Conservation (phyloP, 2,113 vertebrate species). For the Eolophus roseicapilla region DNA sequence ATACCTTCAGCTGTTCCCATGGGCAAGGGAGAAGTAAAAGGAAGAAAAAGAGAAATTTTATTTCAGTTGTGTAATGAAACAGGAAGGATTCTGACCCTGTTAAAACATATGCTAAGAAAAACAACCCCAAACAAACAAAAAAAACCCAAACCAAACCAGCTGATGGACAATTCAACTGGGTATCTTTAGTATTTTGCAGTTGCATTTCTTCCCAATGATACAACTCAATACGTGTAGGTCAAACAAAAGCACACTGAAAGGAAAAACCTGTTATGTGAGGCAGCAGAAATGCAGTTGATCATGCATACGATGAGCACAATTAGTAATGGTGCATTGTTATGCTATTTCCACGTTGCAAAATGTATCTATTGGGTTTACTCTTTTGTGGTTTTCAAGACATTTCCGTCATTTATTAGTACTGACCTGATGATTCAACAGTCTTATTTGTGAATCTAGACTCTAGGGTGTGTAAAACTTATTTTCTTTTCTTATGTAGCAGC, state of each 20-base stretch:
- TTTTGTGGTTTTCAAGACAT: background rate
- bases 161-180: background rate
- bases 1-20: conserved; percentile 50
- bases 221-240: background rate
- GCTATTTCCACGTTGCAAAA: background rate
- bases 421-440: background rate
- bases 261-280: background rate
- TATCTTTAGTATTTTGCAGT: background rate
- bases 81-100: background rate
- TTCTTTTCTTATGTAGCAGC: background rate
- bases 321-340: background rate
- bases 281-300: background rate
- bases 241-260: background rate
- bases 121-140: background rate
- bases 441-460: background rate
- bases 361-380: background rate
- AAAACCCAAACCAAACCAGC: background rate
- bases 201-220: background rate
- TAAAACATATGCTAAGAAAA: background rate
- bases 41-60: background rate
- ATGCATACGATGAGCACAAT: background rate
- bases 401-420: background rate
- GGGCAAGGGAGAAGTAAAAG: background rate
- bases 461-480: background rate
- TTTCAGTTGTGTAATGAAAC: background rate